Evolutionary conservation across 2,888 invertebrate species (phyloP), one percentile per base, ranked within the genome.

Genomic region (Acronicta aceris): DNA sequence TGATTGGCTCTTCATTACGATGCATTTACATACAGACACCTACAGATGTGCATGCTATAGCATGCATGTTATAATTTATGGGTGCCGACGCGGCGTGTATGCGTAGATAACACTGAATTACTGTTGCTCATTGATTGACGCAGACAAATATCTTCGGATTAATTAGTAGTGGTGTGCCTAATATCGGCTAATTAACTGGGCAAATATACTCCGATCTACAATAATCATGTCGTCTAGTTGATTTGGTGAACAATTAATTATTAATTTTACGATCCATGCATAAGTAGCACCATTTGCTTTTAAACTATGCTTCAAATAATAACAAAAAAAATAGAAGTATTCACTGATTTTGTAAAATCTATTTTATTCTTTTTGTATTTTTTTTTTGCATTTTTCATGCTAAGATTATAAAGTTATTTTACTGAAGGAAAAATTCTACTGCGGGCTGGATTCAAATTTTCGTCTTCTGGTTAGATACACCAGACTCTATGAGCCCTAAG

Each of bases 31-130:
- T 25, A 46, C 21, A 51, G 45, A 41, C 47, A 57, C 38, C 17
- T 47, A 48, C 38, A 27, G 21, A 46, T 52, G 36, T 58, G 25
- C 21, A 40, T 40, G 33, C 49, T 59, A 57, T 65, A 68, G n/a
- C 33, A 5, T 50, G 15, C 42, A 33, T 46, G 16, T 43, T 15
- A 51, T 60, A 74, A 74, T 60, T 66, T 67, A 78, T 62, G 57
- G 52, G 58, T 48, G 48, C 25, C 25, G 56, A 25, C 59, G 50
- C 49, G 51, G 68, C 46, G 58, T 77, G 72, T 74, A 63, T 68
- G 46, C 63, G 15, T 42, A 48, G 82, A 82, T 82, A 81, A 69
- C 64, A 64, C 46, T 63, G 71, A 81, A 72, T 80, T 81, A 81
- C 74, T 65, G 68, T 65, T 43, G 62, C 50, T 68, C 62, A 66